Conservation (phyloP, 2,888 invertebrate species). For the Geophilus truncorum region DNA sequence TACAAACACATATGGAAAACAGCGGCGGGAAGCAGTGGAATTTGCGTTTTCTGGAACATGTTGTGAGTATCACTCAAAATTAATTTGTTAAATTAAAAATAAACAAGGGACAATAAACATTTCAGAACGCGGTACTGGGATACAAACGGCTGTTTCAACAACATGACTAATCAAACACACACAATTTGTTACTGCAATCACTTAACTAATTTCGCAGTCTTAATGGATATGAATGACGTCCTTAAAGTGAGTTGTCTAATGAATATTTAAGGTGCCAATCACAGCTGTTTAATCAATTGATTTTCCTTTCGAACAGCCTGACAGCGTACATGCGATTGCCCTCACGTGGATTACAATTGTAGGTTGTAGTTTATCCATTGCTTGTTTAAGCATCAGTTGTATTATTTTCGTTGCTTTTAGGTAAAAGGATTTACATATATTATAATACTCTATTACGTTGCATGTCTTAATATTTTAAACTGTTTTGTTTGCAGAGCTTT, state of each 20-base stretch:
- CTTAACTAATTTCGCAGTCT: constrained; percentile 22
- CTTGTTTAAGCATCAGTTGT: constrained; percentile 47
- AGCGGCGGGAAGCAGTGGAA: not conserved
- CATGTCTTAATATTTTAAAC: not conserved
- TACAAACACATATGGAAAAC: not conserved
- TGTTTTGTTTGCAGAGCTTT: not conserved
- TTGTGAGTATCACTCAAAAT: not conserved
- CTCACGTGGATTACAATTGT: constrained; percentile 46
- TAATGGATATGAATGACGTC: constrained; percentile 4
- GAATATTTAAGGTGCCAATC: not conserved
- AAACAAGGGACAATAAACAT: no score
- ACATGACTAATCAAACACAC: not conserved
- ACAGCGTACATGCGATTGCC: not conserved
- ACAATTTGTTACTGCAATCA: constrained; percentile 23
- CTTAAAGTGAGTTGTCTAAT: not conserved
- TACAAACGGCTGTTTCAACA: not conserved
- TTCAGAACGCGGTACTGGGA: not conserved
- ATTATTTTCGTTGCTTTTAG: constrained; percentile 46
- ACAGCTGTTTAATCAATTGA: not conserved
- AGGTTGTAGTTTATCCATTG: constrained; percentile 48
- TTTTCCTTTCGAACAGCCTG: not conserved
- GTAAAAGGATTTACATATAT: no score
- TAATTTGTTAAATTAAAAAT: no score
- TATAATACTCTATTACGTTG: no score
- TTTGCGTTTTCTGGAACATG: constrained; percentile 1